Percentiles rank a stretch among this genome's conserved stretches.
These are phyloP conservation scores for Aegotheles bennettii DNA, from an alignment of 2,113 vertebrate genomes.

Conservation along the genomic window DNA sequence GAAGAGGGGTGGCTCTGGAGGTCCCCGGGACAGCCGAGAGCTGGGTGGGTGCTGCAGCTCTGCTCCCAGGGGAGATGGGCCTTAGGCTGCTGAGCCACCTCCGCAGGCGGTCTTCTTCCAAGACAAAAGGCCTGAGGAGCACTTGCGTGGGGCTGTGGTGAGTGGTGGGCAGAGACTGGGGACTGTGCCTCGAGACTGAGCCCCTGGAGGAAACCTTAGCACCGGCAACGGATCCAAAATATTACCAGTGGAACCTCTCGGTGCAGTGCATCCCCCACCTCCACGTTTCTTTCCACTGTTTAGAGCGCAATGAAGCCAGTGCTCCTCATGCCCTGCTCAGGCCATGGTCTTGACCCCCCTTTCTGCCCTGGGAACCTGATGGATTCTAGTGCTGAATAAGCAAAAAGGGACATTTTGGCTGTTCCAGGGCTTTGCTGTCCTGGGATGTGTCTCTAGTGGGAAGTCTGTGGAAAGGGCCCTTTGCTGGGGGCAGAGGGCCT, in stretches of 20 bases:
- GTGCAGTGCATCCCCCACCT: not conserved
- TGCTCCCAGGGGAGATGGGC: not conserved
- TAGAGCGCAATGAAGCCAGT: not conserved
- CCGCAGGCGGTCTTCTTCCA: not conserved
- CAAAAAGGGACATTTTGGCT: not conserved
- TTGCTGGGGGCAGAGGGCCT: not conserved
- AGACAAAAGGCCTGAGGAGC: not conserved
- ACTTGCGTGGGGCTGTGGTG: accelerated
- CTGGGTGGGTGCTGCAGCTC: not conserved
- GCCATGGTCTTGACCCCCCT: accelerated
- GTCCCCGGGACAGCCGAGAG: not conserved
- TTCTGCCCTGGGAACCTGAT: not conserved
- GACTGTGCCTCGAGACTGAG: not conserved
- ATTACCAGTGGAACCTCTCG: not conserved
- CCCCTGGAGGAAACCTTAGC: not conserved
- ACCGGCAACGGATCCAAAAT: not conserved
- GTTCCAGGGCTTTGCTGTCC: not conserved
- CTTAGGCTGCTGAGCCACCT: not conserved
- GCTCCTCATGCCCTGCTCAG: not conserved
- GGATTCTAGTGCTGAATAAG: not conserved
- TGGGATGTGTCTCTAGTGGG: accelerated
- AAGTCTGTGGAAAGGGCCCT: not conserved
- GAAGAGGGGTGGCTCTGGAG: not conserved
- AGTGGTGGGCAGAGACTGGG: not conserved
- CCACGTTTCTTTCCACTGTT: accelerated